phyloP scores from a whole-genome alignment of 1,140 invertebrate species.

The Brachionus sp. region DNA sequence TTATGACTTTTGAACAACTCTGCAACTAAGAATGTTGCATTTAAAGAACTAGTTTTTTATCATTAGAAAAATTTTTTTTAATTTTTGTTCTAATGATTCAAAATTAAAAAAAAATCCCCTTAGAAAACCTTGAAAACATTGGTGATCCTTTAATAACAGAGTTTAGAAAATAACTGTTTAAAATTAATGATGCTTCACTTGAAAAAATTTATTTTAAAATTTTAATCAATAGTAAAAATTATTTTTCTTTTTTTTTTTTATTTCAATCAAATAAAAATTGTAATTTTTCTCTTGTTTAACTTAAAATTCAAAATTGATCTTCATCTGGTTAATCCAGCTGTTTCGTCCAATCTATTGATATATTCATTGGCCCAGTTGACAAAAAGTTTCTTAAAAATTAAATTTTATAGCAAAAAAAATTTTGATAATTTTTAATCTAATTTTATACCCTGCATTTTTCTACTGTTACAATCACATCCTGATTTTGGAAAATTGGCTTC shows the following conservation, averaged over 20 bases:
- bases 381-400: constrained; percentile 16
- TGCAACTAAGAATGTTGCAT: no score
- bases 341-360: constrained; percentile 31
- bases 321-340: constrained; percentile 22
- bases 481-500: constrained; percentile 24
- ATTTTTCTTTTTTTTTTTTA: neutral
- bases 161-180: neutral
- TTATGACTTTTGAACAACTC: no score
- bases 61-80: no score
- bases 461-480: neutral
- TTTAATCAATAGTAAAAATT: neutral
- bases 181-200: neutral
- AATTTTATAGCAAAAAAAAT: neutral
- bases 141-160: no score
- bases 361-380: constrained; percentile 36
- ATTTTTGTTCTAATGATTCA: no score
- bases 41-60: no score
- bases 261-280: neutral
- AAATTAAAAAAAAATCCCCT: no score
- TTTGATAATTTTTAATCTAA: neutral
- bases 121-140: no score
- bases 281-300: neutral
- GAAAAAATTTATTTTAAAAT: neutral
- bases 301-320: neutral
- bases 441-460: neutral